phyloP scores from a whole-genome alignment of 2,113 vertebrate species.

The Neogobius melanostomus region DNA sequence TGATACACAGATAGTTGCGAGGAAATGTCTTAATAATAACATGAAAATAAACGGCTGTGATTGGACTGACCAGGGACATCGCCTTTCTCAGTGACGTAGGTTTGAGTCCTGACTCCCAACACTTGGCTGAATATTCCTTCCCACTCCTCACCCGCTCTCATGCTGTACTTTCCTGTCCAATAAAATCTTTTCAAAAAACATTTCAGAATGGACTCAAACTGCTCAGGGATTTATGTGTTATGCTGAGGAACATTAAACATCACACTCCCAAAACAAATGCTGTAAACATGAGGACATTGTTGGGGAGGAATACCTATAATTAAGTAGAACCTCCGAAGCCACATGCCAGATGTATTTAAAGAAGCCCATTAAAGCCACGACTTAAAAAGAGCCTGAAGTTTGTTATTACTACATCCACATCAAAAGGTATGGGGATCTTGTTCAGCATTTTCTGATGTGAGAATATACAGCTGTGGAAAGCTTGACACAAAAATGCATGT shows the following conservation, averaged over 20 bases:
- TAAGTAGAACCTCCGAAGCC: conserved; percentile 45
- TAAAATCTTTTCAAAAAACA: not conserved
- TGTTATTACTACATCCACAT: conserved; percentile 48
- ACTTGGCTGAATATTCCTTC: too few species aligned
- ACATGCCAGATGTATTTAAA: conserved; percentile 41
- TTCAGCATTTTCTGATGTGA: conserved; percentile 20
- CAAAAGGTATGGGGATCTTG: conserved; percentile 42
- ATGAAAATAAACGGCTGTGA: too few species aligned
- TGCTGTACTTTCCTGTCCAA: too few species aligned
- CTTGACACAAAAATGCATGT: not conserved
- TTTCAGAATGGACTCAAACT: not conserved
- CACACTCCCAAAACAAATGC: conserved; percentile 19
- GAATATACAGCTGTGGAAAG: conserved; percentile 12
- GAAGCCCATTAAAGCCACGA: conserved; percentile 20
- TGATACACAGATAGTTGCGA: too few species aligned
- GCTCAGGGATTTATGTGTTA: conserved; percentile 18
- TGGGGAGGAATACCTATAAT: conserved; percentile 45
- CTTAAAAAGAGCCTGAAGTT: conserved; percentile 45
- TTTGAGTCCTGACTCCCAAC: too few species aligned
- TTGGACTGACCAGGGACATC: too few species aligned
- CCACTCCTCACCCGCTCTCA: too few species aligned
- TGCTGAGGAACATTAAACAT: conserved; percentile 12
- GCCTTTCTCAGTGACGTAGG: too few species aligned
- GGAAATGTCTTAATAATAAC: too few species aligned
- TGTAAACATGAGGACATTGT: conserved; percentile 39